phyloP scores from a whole-genome alignment of 1,140 invertebrate genomes.

The Notospermus geniculatus region DNA sequence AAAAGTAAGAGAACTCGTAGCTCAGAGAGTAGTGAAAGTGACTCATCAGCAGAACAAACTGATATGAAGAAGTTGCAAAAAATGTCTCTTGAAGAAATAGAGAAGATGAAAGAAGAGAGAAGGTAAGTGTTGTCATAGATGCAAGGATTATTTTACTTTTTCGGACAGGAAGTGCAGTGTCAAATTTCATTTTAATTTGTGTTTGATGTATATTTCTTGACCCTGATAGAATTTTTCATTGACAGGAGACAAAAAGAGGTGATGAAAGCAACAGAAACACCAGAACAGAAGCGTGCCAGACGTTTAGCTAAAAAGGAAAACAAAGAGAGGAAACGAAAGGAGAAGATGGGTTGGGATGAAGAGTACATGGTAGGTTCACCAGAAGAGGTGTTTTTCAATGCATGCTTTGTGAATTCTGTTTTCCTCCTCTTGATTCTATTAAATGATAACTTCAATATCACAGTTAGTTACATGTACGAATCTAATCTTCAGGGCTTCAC shows the following conservation, averaged over 20 bases:
- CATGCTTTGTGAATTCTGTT: not conserved
- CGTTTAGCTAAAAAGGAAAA: slow-evolving; percentile 85
- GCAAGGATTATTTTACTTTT: slow-evolving; percentile 3
- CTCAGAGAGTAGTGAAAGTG: too few species aligned
- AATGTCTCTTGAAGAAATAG: slow-evolving; percentile 60
- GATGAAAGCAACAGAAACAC: slow-evolving; percentile 87
- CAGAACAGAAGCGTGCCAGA: slow-evolving; percentile 88
- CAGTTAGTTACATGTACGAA: too few species aligned
- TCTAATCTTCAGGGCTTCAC: slow-evolving; percentile 73
- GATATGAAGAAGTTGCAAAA: slow-evolving; percentile 11
- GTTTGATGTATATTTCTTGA: too few species aligned
- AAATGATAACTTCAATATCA: too few species aligned
- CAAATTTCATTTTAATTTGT: too few species aligned
- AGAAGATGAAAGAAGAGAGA: slow-evolving; percentile 66
- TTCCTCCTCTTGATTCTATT: too few species aligned
- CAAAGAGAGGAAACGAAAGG: slow-evolving; percentile 83
- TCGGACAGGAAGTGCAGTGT: not conserved
- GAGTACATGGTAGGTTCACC: slow-evolving; percentile 69
- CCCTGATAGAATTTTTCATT: slow-evolving; percentile 7
- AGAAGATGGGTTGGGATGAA: slow-evolving; percentile 94
- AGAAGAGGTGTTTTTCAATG: not conserved
- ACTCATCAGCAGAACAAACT: too few species aligned
- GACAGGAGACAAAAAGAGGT: slow-evolving; percentile 67
- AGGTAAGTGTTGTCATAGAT: slow-evolving; percentile 58
- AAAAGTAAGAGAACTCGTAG: too few species aligned